Base-by-base conservation (phyloP, 2,797 vertebrate species). In the Leucoraja ocellata region DNA sequence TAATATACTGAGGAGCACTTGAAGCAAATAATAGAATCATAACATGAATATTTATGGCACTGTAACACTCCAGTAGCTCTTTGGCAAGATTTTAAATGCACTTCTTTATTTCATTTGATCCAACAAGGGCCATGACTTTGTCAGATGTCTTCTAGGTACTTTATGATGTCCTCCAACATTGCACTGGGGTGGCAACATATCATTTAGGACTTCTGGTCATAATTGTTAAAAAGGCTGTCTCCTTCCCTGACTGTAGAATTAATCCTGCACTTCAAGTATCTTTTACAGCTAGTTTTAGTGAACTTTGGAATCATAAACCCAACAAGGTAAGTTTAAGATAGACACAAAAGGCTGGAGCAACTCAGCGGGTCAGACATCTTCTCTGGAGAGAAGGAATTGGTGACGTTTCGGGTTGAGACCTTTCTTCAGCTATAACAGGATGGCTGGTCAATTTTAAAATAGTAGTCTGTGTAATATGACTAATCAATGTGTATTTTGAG, bases 1-100 rank as follows among this genome's bases (percentile, higher is more conserved):
- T 88, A 88, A 88, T 88, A 68, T 88, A 36, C n/a, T 36, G 61
- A 88, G 16, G 63, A 36, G 32, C 9, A 88, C 21, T 68, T 32
- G n/a, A 88, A 68, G 61, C 63, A 88, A 32, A 88, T 65, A 88
- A 68, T 88, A 88, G 84, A 68, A 88, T 32, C 63, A 68, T 88
- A 68, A 36, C 63, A 68, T 88, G n/a, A 88, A 88, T 88, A 88
- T 68, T 88, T 88, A 88, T 88, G 21, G 61, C 14, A 10, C 68
- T 88, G n/a, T 88, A 36, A 36, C n/a, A 21, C 84, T 68, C 84
- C 65, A 63, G 61, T 88, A 68, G 61, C n/a, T 88, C 16, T 18
- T 68, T 32, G 65, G n/a, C 84, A 88, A 68, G 84, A 88, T 65
- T 88, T 65, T 32, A 68, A 88, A 88, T 88, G n/a, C 16, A 88